Evolutionary conservation across 2,113 vertebrate species (phyloP).

Genomic region (Alouatta palliata): DNA sequence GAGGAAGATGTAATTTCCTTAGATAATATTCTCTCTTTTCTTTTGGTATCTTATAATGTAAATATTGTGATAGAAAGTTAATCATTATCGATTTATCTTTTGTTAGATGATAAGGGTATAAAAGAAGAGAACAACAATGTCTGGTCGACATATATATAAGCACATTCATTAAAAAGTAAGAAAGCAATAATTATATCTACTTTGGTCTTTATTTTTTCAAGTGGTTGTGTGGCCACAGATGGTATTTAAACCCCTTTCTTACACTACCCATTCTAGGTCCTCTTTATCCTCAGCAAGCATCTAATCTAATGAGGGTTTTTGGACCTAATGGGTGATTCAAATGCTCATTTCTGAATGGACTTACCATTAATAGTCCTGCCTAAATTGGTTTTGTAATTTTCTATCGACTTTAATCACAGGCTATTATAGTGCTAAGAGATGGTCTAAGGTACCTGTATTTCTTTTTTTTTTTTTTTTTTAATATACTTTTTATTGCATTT

Average conservation of each 20-base stretch:
- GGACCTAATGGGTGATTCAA: background rate
- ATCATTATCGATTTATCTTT: background rate
- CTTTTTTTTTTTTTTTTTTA: too few relatives aligned
- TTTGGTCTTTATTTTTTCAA: background rate
- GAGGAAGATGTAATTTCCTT: background rate
- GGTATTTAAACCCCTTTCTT: background rate
- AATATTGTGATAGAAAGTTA: background rate
- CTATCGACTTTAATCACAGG: background rate
- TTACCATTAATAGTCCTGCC: background rate
- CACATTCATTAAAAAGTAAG: background rate
- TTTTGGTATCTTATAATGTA: background rate
- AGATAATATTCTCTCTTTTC: background rate
- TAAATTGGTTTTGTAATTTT: background rate
- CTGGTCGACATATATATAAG: background rate
- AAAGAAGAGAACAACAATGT: background rate
- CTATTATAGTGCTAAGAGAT: background rate
- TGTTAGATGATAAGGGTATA: background rate
- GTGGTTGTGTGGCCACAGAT: rapidly evolving
- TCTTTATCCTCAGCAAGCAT: background rate
- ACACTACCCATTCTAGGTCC: background rate
- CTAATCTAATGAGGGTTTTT: background rate
- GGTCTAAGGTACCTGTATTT: too few relatives aligned
- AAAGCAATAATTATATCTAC: background rate
- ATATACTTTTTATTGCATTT: too few relatives aligned
- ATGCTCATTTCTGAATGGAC: background rate